Percentiles rank a stretch among this genome's conserved stretches.
phyloP scores from a whole-genome alignment of 92 coral and sea anemone genomes.

The Parazoanthus atlanticus region DNA sequence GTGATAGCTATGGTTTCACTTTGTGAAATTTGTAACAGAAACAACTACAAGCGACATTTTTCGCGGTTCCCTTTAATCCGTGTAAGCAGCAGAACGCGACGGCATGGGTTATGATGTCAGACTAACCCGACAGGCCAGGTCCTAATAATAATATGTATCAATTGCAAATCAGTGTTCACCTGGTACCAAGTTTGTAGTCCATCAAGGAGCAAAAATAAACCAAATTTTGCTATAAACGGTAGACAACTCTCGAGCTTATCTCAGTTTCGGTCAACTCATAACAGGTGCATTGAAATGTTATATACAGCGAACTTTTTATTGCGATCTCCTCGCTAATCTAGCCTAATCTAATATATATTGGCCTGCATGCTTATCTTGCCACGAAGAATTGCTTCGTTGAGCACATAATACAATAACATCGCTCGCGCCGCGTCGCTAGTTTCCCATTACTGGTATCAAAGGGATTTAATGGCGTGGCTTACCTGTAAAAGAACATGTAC shows the following conservation, averaged over 20 bases:
- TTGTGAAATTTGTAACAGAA: neutral
- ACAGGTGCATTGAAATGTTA: neutral
- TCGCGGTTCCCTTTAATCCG: neutral
- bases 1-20: neutral
- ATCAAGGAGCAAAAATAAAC: neutral
- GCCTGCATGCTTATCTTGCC: neutral
- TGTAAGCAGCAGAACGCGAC: neutral
- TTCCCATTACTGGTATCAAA: neutral
- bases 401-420: neutral
- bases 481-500: slow-evolving; percentile 65
- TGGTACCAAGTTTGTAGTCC: neutral
- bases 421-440: neutral
- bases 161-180: neutral
- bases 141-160: neutral
- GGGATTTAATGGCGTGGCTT: neutral
- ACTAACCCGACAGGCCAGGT: neutral
- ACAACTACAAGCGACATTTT: neutral
- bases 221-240: neutral
- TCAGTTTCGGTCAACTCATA: neutral
- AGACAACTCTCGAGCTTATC: neutral
- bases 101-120: neutral
- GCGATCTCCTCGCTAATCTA: neutral
- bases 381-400: slow-evolving; percentile 6
- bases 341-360: neutral
- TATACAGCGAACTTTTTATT: neutral